phyloP scores from a whole-genome alignment of 2,113 vertebrate genomes.

The Hiodon tergisus region DNA sequence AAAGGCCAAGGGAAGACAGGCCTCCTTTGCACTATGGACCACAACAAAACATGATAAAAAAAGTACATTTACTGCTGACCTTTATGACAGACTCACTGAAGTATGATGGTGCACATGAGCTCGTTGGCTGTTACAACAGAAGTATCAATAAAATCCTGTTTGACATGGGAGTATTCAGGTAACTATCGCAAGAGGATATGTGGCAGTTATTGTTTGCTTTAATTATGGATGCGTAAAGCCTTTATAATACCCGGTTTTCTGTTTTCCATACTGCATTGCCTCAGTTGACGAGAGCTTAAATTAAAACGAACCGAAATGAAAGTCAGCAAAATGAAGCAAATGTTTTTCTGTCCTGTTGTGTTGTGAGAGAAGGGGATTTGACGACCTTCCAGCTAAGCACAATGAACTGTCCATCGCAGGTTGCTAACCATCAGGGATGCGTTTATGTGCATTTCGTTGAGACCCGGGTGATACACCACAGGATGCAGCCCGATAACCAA shows the following conservation, averaged over 20 bases:
- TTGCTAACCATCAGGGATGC: not conserved
- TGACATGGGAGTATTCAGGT: constrained; percentile 32
- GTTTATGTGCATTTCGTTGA: constrained; percentile 9
- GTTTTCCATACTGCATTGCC: constrained; percentile 16
- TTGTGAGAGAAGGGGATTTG: not conserved
- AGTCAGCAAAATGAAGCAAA: not conserved
- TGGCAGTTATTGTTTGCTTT: constrained; percentile 46
- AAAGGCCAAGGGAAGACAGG: not conserved
- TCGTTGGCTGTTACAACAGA: constrained; percentile 8
- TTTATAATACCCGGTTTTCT: constrained; percentile 35
- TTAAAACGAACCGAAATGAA: not conserved
- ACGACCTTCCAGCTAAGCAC: not conserved
- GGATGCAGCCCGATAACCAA: not conserved
- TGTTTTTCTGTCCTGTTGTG: not conserved
- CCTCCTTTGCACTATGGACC: constrained; percentile 1
- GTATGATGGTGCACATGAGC: constrained; percentile 10
- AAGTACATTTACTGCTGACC: not conserved
- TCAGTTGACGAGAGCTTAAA: too few relatives aligned
- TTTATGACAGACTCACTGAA: constrained; percentile 25
- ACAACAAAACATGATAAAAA: constrained; percentile 14
- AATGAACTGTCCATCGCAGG: not conserved
- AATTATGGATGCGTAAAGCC: constrained; percentile 39
- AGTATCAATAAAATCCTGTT: constrained; percentile 19
- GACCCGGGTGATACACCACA: not conserved
- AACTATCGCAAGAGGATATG: constrained; percentile 50